These are phyloP conservation scores for Ennomos quercinarius DNA, from an alignment of 2,888 invertebrate genomes.

Conservation along the genomic window DNA sequence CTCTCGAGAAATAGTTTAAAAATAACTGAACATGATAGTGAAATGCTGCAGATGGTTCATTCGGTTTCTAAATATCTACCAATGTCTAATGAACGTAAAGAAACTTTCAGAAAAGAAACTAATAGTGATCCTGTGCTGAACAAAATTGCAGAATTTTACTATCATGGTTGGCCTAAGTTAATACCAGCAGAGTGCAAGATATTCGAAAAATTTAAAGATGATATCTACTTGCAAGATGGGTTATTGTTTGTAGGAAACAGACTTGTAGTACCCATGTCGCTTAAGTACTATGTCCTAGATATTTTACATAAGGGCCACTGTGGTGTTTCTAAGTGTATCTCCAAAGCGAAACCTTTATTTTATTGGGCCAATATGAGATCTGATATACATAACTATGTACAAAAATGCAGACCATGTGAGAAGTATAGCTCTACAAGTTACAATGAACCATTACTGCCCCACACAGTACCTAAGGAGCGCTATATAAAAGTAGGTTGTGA, in stretches of 20 bases:
- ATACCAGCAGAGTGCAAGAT: background rate
- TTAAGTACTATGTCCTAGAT: conserved; percentile 21
- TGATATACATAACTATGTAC: conserved; percentile 2
- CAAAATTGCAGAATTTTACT: conserved; percentile 1
- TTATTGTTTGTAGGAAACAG: conserved; percentile 26
- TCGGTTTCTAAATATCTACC: conserved; percentile 21
- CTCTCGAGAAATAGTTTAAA: conserved; percentile 18
- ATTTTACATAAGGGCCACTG: conserved; percentile 25
- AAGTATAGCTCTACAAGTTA: background rate
- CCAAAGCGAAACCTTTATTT: conserved; percentile 17
- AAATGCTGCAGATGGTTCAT: conserved; percentile 21
- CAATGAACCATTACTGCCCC: no score
- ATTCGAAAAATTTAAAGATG: conserved; percentile 20
- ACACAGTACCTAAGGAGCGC: background rate
- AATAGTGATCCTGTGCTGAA: conserved; percentile 3
- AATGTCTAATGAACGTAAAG: conserved; percentile 25
- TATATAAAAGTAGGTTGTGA: conserved; percentile 28
- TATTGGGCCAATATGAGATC: conserved; percentile 9
- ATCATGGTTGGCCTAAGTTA: conserved; percentile 5
- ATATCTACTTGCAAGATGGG: conserved; percentile 25
- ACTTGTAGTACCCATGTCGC: conserved; percentile 21
- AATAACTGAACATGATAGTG: conserved; percentile 13
- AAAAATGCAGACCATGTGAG: conserved; percentile 10
- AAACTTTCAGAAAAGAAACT: conserved; percentile 11
- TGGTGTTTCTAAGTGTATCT: conserved; percentile 19